These are phyloP conservation scores for Asobara japonica DNA, from an alignment of 1,140 invertebrate species.

Conservation along the genomic window DNA sequence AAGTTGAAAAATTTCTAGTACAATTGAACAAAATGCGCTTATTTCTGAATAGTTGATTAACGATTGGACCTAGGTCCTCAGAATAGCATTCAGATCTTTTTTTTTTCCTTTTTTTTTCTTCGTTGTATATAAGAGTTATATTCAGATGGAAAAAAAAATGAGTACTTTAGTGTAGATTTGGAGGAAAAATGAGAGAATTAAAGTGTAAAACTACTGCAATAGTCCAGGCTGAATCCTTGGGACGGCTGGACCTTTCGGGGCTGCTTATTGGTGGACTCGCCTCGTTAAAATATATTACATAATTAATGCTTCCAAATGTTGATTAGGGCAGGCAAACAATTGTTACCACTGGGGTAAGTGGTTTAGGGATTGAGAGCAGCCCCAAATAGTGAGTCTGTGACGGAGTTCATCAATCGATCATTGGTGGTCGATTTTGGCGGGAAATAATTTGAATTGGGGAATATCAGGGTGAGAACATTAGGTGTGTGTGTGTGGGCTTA, in stretches of 20 bases:
- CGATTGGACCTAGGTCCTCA: background rate
- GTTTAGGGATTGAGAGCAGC: background rate
- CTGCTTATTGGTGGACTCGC: background rate
- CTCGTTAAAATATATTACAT: constrained; percentile 25
- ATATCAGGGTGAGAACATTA: too few species aligned
- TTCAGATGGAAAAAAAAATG: background rate
- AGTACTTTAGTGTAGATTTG: constrained; percentile 21
- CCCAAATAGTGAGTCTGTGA: too few species aligned
- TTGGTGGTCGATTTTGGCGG: too few species aligned
- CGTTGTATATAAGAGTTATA: background rate
- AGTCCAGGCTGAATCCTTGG: constrained; percentile 30
- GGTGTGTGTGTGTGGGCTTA: too few species aligned
- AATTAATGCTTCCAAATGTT: constrained; percentile 38
- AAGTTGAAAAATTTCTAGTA: constrained; percentile 29
- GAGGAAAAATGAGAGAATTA: too few species aligned
- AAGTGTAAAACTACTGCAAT: constrained; percentile 31
- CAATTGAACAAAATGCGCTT: constrained; percentile 38
- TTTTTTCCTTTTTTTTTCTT: background rate
- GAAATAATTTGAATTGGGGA: too few species aligned
- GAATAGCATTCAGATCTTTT: constrained; percentile 3
- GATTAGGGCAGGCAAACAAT: constrained; percentile 36
- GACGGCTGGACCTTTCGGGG: constrained; percentile 31
- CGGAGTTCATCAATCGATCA: too few species aligned
- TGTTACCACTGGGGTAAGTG: constrained; percentile 20
- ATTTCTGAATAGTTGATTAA: constrained; percentile 4